Percentiles rank a stretch among this genome's conserved stretches.
Conservation (phyloP, 2,797 vertebrate species). For the Phaenicophaeus curvirostris region DNA sequence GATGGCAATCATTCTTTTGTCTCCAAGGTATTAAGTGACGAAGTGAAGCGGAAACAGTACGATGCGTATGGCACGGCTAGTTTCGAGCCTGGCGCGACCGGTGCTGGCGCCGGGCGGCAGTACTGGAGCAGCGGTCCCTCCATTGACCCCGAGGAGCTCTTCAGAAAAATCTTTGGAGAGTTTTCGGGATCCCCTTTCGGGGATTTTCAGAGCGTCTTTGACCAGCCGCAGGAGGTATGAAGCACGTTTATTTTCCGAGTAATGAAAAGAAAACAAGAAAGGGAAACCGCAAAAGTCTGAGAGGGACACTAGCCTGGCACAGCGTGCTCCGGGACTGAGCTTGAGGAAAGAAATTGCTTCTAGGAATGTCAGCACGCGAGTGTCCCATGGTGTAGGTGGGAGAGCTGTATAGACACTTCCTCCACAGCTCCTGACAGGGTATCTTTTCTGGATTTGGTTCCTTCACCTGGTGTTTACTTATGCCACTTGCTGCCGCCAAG, state of each 20-base stretch:
- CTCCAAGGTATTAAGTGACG: slow-evolving; percentile 89
- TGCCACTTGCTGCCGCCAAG: neutral
- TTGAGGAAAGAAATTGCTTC: neutral
- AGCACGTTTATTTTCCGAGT: neutral
- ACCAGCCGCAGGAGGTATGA: slow-evolving; percentile 92
- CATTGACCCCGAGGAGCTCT: slow-evolving; percentile 93
- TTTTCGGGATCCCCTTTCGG: slow-evolving; percentile 89
- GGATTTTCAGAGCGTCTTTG: slow-evolving; percentile 89
- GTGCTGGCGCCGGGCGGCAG: slow-evolving; percentile 76
- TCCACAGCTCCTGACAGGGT: neutral
- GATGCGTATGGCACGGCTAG: slow-evolving; percentile 87
- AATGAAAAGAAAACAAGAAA: neutral
- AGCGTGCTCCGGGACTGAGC: accelerated
- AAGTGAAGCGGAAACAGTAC: slow-evolving; percentile 93
- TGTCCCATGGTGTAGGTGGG: accelerated
- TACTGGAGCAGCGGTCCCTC: slow-evolving; percentile 83
- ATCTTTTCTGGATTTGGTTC: neutral
- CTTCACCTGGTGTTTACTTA: neutral
- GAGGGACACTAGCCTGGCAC: neutral
- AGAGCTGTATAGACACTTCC: neutral
- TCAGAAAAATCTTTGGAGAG: slow-evolving; percentile 96
- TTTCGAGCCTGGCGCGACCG: slow-evolving; percentile 80
- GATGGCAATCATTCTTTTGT: neutral
- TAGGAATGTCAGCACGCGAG: neutral
- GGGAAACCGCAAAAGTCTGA: neutral